A percentile compares a stretch with the other conserved stretches of the same genome.
phyloP scores from a whole-genome alignment of 2,797 vertebrate genomes.

The Arnoldichthys spilopterus region DNA sequence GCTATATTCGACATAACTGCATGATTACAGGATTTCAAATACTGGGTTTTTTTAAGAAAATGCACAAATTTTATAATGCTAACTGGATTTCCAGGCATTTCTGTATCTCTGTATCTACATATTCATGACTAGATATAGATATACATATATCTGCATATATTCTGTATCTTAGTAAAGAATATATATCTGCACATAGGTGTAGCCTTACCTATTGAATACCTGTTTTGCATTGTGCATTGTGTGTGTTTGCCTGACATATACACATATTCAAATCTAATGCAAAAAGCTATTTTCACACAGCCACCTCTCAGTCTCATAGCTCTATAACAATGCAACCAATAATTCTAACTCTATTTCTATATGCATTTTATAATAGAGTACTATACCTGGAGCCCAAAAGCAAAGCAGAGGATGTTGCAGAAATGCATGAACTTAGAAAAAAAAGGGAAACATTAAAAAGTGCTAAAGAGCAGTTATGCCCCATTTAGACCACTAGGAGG shows the following conservation, averaged over 20 bases:
- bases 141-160: too few species aligned
- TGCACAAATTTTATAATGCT: not conserved
- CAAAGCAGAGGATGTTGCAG: conserved; percentile 19
- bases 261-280: conserved; percentile 31
- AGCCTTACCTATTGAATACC: conserved; percentile 18
- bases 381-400: conserved; percentile 21
- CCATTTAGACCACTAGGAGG: conserved; percentile 71
- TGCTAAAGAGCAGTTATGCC: conserved; percentile 27
- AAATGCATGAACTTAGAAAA: not conserved
- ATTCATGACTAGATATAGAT: too few species aligned
- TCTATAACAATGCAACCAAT: not conserved
- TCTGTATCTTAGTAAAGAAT: too few species aligned
- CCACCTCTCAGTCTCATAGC: not conserved
- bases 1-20: too few species aligned
- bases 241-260: conserved; percentile 34
- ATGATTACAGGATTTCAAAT: too few species aligned
- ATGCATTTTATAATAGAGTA: not conserved
- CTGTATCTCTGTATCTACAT: too few species aligned
- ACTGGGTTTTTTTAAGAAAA: not conserved
- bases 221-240: conserved; percentile 20
- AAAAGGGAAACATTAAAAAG: not conserved
- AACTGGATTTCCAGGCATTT: not conserved
- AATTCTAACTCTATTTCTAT: not conserved
- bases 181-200: conserved; percentile 18
- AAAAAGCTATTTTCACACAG: conserved; percentile 6